Base-by-base conservation (phyloP, 1,140 invertebrate species). In the Penaeus japonicus region DNA sequence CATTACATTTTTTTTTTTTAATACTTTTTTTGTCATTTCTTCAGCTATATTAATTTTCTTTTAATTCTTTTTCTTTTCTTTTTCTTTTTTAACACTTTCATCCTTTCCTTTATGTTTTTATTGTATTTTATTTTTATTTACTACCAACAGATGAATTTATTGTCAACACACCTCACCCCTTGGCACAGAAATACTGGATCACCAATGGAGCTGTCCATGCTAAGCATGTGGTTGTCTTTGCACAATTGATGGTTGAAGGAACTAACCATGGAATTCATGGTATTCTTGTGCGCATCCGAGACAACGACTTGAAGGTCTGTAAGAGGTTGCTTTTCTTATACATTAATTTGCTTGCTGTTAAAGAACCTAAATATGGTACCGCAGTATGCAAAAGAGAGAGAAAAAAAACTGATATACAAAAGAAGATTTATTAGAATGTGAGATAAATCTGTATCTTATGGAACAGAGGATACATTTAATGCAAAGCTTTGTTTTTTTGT, bases 161-260 rank as follows among this genome's bases (percentile, higher is more conserved):
- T 59, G 90, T 92, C 12, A 92, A 92, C 85, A 92, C 92, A 0
- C 92, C 92, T 3, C 89, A 78, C 24, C 79, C 91, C 17, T 88
- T 92, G 70, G 92, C 92, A 7, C 92, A 92, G 89, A 92, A 92
- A 85, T 92, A 92, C 84, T 92, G 92, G 92, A 92, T 92, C 85
- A 92, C 92, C 12, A 92, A 92, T 84, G 92, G 92, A n/a, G 92
- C 92, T 12, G 89, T 92, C 24, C 92, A 92, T 83, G 92, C 92
- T 47, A 91, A 92, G 32, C 92, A 92, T 78, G 91, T 91, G 65
- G 87, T 92, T 65, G 92, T 92, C 22, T 92, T 92, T 89, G 92
- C 92, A 53, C 91, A 92, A 57, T 85, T 92, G 54, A 82, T 90
- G 32, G 89, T 92, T 20, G 89, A 91, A 1, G 91, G 90, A 22